A percentile compares a stretch with the other conserved stretches of the same genome.
phyloP scores from a whole-genome alignment of 2,888 invertebrate species.

The Dilophus febrilis region DNA sequence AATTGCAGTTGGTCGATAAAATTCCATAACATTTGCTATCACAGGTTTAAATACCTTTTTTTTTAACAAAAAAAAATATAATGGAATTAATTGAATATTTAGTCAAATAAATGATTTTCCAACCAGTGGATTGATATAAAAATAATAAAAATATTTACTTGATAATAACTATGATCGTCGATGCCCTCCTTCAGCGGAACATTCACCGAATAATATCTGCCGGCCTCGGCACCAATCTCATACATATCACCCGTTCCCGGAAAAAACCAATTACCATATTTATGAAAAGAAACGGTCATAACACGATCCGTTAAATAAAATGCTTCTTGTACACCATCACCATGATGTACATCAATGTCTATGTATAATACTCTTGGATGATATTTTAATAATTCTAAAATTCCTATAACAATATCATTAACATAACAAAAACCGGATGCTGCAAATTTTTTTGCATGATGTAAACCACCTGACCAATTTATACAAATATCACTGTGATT shows the following conservation, averaged over 20 bases:
- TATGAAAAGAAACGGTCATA: constrained; percentile 99
- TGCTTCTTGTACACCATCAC: constrained; percentile 90
- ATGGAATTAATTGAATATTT: constrained; percentile 31
- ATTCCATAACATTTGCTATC: constrained; percentile 86
- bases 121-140: no score
- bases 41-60: constrained; percentile 69
- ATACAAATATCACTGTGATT: constrained; percentile 93
- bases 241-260: constrained; percentile 99
- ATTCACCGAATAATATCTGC: constrained; percentile 93
- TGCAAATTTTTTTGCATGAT: constrained; percentile 98
- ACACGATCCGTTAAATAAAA: constrained; percentile 94
- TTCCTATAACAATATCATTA: constrained; percentile 96
- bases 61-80: constrained; percentile 33
- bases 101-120: no score
- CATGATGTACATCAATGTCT: constrained; percentile 96
- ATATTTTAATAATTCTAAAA: constrained; percentile 84
- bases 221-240: constrained; percentile 91
- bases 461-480: constrained; percentile 97
- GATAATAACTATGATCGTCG: constrained; percentile 80
- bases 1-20: constrained; percentile 89
- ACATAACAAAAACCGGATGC: constrained; percentile 99
- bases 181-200: constrained; percentile 96
- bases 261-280: constrained; percentile 95
- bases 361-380: constrained; percentile 91
- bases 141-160: constrained; percentile 33